These are phyloP conservation scores for Pseudomyrmex pallidus DNA, from an alignment of 1,140 invertebrate genomes.

Conservation along the genomic window DNA sequence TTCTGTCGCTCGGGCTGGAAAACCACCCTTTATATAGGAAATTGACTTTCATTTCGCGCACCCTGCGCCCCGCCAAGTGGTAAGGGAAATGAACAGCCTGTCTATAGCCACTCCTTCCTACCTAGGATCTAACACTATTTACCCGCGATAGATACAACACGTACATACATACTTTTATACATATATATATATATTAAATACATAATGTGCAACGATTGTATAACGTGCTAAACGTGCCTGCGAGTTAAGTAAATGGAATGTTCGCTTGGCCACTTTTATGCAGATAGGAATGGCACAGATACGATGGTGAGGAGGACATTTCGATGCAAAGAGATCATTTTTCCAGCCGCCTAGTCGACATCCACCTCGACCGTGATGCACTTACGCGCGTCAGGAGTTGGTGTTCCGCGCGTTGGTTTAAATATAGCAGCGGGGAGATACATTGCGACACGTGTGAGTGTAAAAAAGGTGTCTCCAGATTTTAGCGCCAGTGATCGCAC, in stretches of 20 bases:
- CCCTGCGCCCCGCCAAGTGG: constrained; percentile 78
- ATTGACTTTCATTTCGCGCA: constrained; percentile 84
- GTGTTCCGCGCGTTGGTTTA: not conserved
- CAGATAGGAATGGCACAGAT: constrained; percentile 37
- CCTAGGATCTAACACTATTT: constrained; percentile 77
- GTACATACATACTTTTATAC: constrained; percentile 66
- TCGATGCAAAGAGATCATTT: constrained; percentile 46
- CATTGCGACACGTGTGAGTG: too few species aligned
- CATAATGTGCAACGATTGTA: constrained; percentile 80
- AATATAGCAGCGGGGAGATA: not conserved
- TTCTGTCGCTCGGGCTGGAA: constrained; percentile 77
- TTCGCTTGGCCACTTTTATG: constrained; percentile 59
- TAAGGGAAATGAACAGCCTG: constrained; percentile 78
- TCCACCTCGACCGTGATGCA: not conserved
- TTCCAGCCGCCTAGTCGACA: not conserved
- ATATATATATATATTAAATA: constrained; percentile 63
- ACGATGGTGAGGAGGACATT: not conserved
- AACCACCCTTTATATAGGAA: constrained; percentile 86
- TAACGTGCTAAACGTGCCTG: constrained; percentile 78
- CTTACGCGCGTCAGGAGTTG: not conserved
- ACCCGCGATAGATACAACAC: constrained; percentile 74
- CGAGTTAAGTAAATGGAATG: constrained; percentile 67
- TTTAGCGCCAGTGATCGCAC: too few species aligned
- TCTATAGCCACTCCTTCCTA: constrained; percentile 85
- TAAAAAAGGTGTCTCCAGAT: too few species aligned